Base-by-base conservation (phyloP, 2,888 invertebrate species). In the Laothoe populi region DNA sequence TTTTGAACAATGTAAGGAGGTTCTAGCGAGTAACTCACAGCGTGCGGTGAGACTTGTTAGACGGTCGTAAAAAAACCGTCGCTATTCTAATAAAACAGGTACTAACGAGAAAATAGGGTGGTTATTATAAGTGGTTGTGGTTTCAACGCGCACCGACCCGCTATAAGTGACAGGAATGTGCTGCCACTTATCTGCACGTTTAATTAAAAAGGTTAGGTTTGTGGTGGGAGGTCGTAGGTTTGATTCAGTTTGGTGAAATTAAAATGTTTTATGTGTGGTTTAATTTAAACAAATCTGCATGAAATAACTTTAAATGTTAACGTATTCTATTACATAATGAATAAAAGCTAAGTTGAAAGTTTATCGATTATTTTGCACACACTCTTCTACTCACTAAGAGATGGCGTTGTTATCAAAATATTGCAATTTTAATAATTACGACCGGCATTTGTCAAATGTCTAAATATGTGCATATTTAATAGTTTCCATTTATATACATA, bases 311-410 rank as follows among this genome's bases (percentile, higher is more conserved):
- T 1, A 4, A 31, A 31, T 31, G 5, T 31, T 1, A 2, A 8
- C 8, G 1, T 8, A 4, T 5, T 31, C 2, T 2, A 31, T 31
- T 8, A 31, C 8, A 8, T n/a, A n/a, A 31, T 31, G 31, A 31
- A 31, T 31, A 31, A 31, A 31, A 4, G 1, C 10, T 38, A 38
- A 38, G 19, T 44, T 44, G 19, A 19, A 44, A n/a, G 5, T 16
- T 74, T 73, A 79, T 78, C 65, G 67, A 75, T 60, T 48, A 86
- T 88, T 87, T 83, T 82, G 19, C 8, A 7, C 35, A 59, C 65
- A 71, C 84, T 73, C 77, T 71, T 83, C 91, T 88, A 89, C 83
- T 84, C 83, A 70, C 49, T 82, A 77, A 66, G 77, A 92, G 92
- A 86, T 90, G 92, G 90, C 89, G 85, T 62, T 85, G 76, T 70